Base-by-base conservation (phyloP, 2,113 vertebrate species). In the Melanotaenia duboulayi region DNA sequence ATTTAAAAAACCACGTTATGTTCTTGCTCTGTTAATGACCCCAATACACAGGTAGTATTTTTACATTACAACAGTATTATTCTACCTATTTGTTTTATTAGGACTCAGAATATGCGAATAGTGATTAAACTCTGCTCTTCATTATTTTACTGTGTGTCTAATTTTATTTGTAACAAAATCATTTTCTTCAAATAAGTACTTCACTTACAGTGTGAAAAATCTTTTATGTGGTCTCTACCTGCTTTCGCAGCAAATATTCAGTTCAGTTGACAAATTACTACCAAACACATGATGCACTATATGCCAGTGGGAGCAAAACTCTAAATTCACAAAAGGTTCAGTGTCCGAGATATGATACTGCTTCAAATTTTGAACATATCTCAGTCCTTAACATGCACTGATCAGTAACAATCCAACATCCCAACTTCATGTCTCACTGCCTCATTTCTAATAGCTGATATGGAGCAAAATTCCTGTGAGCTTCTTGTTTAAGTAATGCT, bases 161-260 rank as follows among this genome's bases (percentile, higher is more conserved):
- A 35, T 35, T 9, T 35, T 35, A 35, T 35, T 35, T 8, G 8
- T 35, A 35, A 35, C 3, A 35, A 35, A 35, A 35, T 35, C 5
- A 35, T 35, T 35, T 35, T 35, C 32, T 35, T n/a, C 17, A 8
- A 54, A 61, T 65, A 32, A 61, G 68, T 61, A 49, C 64, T 61
- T 46, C 44, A 62, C 28, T 58, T 56, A 11, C 35, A 70, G 22
- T 5, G 14, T 61, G 14, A 67, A 46, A 74, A 51, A 64, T 69
- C 17, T 71, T 55, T 69, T 68, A 65, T 64, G 42, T 61, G 62
- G 59, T 57, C 22, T 20, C 52, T 52, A 49, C 49, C 46, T 71
- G 32, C 75, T 75, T 75, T 80, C 40, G 63, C n/a, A 62, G 64
- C 55, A 59, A 78, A 51, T 61, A 68, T 76, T 50, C 63, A 23